Base-by-base conservation (phyloP, 2,113 vertebrate species). In the Acanthochromis polyacanthus region DNA sequence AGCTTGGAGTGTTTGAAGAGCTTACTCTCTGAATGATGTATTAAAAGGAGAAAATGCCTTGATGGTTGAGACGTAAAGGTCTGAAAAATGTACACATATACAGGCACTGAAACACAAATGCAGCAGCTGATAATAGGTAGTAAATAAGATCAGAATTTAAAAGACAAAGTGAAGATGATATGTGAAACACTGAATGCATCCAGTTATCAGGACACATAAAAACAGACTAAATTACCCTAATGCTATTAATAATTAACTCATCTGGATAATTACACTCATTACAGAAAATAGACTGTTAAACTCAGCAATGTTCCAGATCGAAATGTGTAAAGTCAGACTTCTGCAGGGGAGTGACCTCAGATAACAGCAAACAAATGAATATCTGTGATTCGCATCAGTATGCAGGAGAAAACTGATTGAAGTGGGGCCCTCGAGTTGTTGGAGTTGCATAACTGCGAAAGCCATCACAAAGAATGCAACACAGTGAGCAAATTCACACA, bases 401-500 rank as follows among this genome's bases (percentile, higher is more conserved):
- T 62, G 70, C 68, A 57, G 67, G 30, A 46, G 58, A 58, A 74
- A 70, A 65, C 45, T 59, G 58, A 64, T 25, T 76, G 36, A 73
- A 85, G 81, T 76, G 69, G 30, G 68, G 46, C 72, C 79, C 60
- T 84, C 1, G 22, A 80, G 71, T 84, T 89, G 60, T 61, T 38
- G 57, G 15, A 36, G 71, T 59, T 56, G 57, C 80, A 62, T 1
- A 46, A 57, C 67, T 57, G 19, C 7, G 4, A 78, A 76, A 62
- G 58, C 36, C 71, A 62, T 64, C 62, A 36, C 80, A 82, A 57
- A 80, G 66, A 71, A 45, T 30, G 60, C 30, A 45, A 17, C 50
- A 50, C 52, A 16, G 19, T 53, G 51, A 36, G 20, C 69, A 20
- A 20, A 61, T 51, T 50, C 53, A 68, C 32, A 36, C 61, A 57